phyloP scores from a whole-genome alignment of 1,140 invertebrate species.

The Parasteatoda tepidariorum region DNA sequence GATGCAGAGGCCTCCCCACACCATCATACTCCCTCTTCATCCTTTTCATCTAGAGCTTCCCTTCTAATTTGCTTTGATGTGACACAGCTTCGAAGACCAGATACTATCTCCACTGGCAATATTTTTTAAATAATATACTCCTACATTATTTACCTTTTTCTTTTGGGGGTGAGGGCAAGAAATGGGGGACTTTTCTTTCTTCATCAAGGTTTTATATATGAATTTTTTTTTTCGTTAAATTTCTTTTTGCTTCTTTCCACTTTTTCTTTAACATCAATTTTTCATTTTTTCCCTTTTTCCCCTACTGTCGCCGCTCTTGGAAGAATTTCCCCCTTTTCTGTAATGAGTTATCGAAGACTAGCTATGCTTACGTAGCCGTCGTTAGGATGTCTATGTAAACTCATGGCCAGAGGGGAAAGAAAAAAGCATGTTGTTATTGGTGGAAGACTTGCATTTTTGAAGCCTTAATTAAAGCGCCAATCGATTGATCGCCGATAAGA shows the following conservation, averaged over 20 bases:
- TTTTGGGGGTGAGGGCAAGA: constrained; percentile 8
- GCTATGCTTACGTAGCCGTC: constrained; percentile 17
- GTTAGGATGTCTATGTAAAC: constrained; percentile 21
- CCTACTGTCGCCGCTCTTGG: not conserved
- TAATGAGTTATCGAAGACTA: constrained; percentile 59
- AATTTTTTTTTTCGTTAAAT: not conserved
- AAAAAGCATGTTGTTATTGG: constrained; percentile 4
- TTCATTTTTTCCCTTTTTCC: constrained; percentile 43
- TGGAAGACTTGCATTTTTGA: constrained; percentile 13
- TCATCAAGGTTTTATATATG: constrained; percentile 47
- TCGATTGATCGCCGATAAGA: constrained; percentile 56
- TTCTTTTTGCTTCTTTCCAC: constrained; percentile 3
- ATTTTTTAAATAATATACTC: constrained; percentile 58
- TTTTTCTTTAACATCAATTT: constrained; percentile 43
- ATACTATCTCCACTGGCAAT: constrained; percentile 49
- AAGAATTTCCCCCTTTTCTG: constrained; percentile 38
- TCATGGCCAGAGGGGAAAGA: no score
- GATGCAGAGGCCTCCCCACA: constrained; percentile 17
- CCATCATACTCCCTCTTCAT: constrained; percentile 13
- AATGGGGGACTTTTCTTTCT: constrained; percentile 30
- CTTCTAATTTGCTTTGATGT: constrained; percentile 61
- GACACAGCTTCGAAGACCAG: constrained; percentile 39
- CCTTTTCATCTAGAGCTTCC: constrained; percentile 52
- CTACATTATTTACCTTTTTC: constrained; percentile 56
- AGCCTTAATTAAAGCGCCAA: constrained; percentile 49